Evolutionary conservation across 2,113 vertebrate species (phyloP), one percentile per base, ranked within the genome.

Genomic region (Colaptes auratus): DNA sequence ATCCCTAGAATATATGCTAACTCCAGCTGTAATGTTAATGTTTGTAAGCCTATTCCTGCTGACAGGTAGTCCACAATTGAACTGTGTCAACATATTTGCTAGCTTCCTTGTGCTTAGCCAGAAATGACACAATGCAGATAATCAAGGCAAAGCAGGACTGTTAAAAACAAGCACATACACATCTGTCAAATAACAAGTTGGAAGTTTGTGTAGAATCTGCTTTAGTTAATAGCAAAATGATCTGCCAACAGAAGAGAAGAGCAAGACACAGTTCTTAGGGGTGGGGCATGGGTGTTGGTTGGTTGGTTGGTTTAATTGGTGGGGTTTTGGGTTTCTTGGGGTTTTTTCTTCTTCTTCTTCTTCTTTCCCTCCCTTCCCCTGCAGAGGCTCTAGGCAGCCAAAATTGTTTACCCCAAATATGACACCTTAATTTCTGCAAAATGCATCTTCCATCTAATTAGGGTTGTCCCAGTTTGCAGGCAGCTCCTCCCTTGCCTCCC

Each of bases 141-240:
- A 94, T 91, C 81, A 79, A 83, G 52, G 84, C 36, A 90, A 76
- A 96, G 77, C 35, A 61, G 66, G 58, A 55, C 58, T 63, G 59
- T 92, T 94, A 89, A 90, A 92, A 94, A 79, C 69, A 91, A 95
- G 67, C 35, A 86, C 33, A 91, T 50, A 66, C 84, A 82, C 82
- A 82, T 84, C 92, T 94, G 87, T 66, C 85, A 96, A 90, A 78
- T 65, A 44, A 44, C 42, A 44, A 44, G 42, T 58, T 52, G 15
- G 27, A 95, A 92, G 11, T 89, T 84, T 64, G 39, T 36, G 30
- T 31, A 63, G 27, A n/a, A 27, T 83, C 80, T 91, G 24, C 63
- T 93, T 92, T 81, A 55, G 35, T 83, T 91, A 86, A 60, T 53
- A 88, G 53, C 15, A 92, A 88, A 89, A 86, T 50, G 15, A 3